A percentile compares a stretch with the other conserved stretches of the same genome.
phyloP scores from a whole-genome alignment of 2,113 vertebrate species.

The Andinoacara biseriatus region DNA sequence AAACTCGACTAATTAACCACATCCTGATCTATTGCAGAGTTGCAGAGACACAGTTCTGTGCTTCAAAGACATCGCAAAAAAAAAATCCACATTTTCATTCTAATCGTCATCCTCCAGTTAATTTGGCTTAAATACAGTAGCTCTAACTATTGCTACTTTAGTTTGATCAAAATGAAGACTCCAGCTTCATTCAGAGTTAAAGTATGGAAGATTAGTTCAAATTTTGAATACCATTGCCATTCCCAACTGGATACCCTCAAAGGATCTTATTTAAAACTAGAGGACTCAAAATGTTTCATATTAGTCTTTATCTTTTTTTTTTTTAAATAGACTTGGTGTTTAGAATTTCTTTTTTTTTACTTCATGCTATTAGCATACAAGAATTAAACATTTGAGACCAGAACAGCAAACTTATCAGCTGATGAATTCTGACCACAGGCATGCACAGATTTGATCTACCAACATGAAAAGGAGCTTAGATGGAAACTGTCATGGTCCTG shows the following conservation, averaged over 20 bases:
- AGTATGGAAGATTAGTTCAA: neutral
- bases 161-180: neutral
- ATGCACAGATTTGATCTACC: conserved; percentile 2
- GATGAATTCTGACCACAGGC: neutral
- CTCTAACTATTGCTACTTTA: neutral
- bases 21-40: conserved; percentile 25
- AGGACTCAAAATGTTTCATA: no score
- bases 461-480: neutral
- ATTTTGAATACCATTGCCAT: neutral
- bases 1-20: conserved; percentile 16
- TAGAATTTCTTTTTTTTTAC: neutral
- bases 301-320: no score
- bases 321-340: neutral
- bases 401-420: neutral
- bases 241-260: neutral
- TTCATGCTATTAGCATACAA: no score
- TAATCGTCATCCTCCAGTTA: neutral
- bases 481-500: no score
- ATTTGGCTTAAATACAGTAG: neutral
- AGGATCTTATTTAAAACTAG: neutral
- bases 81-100: neutral
- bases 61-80: neutral
- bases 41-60: neutral
- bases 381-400: neutral
- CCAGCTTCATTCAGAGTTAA: neutral